Conservation (phyloP, 2,113 vertebrate species). For the Sturnira hondurensis region DNA sequence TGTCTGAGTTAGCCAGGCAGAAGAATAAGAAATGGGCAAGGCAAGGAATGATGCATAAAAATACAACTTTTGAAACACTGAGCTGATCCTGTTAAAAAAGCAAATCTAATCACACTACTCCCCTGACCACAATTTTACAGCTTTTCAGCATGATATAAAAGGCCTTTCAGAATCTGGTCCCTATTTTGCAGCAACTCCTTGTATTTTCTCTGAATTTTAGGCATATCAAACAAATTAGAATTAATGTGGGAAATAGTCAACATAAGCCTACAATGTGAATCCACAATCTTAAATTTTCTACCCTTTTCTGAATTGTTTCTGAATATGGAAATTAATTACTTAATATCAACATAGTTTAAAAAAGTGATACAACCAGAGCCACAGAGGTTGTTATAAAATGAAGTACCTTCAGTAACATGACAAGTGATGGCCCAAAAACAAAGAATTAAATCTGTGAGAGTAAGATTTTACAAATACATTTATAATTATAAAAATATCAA, state of each 20-base stretch:
- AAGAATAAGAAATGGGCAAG: not conserved
- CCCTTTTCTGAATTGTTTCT: not conserved
- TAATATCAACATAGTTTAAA: not conserved
- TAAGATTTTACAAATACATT: not conserved
- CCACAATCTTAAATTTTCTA: slow-evolving; percentile 1
- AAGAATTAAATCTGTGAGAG: slow-evolving; percentile 14
- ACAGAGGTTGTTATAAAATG: not conserved
- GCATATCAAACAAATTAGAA: not conserved
- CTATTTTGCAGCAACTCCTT: not conserved
- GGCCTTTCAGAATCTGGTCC: not conserved
- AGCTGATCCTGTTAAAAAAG: not conserved
- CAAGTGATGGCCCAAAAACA: not conserved
- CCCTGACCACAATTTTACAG: not conserved
- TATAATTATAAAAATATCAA: slow-evolving; percentile 15
- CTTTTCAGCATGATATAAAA: slow-evolving; percentile 5
- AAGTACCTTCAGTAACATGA: not conserved
- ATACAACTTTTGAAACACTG: slow-evolving; percentile 14
- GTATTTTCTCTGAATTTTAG: not conserved
- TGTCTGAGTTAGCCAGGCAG: not conserved
- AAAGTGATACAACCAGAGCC: not conserved
- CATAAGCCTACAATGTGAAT: slow-evolving; percentile 9
- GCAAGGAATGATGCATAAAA: not conserved
- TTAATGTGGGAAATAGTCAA: not conserved
- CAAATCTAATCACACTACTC: not conserved
- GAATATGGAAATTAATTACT: slow-evolving; percentile 27